Conservation (phyloP, 2,113 vertebrate species). For the Centropus unirufus region DNA sequence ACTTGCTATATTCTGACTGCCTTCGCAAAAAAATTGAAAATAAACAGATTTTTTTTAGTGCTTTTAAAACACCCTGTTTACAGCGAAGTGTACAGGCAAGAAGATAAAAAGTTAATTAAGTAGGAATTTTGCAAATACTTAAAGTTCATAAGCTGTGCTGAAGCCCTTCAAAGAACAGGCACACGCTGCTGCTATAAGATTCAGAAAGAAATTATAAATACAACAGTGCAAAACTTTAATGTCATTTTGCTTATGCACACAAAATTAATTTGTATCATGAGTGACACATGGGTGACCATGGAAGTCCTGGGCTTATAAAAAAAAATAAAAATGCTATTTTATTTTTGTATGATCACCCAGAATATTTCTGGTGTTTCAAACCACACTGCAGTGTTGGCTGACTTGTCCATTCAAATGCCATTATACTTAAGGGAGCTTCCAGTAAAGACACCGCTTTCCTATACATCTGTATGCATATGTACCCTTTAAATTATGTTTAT, state of each 20-base stretch:
- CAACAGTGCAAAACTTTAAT: background rate
- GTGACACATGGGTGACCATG: background rate
- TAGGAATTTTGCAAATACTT: background rate
- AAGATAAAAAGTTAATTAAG: background rate
- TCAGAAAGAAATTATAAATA: background rate
- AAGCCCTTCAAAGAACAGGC: background rate
- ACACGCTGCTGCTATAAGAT: background rate
- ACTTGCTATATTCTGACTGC: background rate
- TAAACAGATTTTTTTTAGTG: background rate
- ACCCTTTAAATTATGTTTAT: background rate
- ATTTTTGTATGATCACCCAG: background rate
- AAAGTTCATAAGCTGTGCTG: background rate
- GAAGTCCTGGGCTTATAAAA: rapidly evolving
- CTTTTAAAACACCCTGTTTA: background rate
- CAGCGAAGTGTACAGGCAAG: background rate
- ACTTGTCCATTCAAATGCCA: background rate
- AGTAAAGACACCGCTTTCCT: background rate
- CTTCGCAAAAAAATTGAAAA: background rate
- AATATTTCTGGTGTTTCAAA: background rate
- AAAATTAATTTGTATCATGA: background rate
- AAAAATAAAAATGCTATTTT: background rate
- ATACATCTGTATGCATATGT: background rate
- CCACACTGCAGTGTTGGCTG: background rate
- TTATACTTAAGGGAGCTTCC: background rate
- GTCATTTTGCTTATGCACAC: background rate